Evolutionary conservation across 2,797 vertebrate species (phyloP).

Genomic region (Tragopan temminckii): DNA sequence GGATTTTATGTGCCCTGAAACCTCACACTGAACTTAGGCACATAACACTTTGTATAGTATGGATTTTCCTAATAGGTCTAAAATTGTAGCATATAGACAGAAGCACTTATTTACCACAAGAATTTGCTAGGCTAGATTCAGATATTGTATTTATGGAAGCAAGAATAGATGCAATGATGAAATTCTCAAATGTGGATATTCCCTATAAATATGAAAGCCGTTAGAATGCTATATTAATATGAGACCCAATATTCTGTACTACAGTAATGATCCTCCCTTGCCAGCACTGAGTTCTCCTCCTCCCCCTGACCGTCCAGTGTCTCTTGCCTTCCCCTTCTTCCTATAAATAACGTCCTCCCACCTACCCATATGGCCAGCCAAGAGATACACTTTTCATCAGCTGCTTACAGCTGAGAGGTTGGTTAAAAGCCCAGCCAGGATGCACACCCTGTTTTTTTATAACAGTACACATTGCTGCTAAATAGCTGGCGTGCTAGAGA

Average conservation of each 20-base stretch:
- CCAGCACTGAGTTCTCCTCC: neutral
- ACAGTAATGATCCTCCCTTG: neutral
- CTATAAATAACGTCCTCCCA: neutral
- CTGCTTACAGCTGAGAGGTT: neutral
- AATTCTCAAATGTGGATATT: neutral
- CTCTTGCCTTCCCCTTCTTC: neutral
- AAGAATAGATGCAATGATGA: neutral
- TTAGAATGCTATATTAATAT: neutral
- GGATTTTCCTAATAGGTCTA: neutral
- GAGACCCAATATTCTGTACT: neutral
- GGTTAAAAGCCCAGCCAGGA: conserved; percentile 32
- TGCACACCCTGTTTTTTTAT: conserved; percentile 13
- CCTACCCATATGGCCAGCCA: neutral
- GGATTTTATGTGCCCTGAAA: neutral
- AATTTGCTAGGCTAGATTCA: neutral
- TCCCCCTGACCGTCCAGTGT: neutral
- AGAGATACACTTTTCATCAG: neutral
- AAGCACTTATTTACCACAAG: neutral
- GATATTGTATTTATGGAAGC: neutral
- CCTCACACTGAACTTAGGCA: neutral
- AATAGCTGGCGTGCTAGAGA: conserved; percentile 32
- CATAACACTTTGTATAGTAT: neutral
- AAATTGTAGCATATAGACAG: neutral
- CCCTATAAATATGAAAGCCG: neutral
- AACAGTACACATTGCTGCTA: conserved; percentile 9